phyloP scores from a whole-genome alignment of 1,140 invertebrate genomes.

The Drosophila subobscura region DNA sequence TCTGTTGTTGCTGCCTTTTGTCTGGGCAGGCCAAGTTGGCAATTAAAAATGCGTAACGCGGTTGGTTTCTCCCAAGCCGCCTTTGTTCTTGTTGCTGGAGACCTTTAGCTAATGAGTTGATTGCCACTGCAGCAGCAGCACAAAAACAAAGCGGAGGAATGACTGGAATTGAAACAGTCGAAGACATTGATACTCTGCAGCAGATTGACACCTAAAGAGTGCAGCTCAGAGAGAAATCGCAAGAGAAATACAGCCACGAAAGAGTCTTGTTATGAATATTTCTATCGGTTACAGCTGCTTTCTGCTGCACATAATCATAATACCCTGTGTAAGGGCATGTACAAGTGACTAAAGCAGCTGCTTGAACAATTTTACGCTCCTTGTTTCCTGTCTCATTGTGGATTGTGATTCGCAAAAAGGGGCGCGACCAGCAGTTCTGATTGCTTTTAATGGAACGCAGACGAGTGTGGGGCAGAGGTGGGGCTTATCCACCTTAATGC shows the following conservation, averaged over 20 bases:
- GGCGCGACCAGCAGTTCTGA: constrained; percentile 8
- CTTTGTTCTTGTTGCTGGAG: constrained; percentile 51
- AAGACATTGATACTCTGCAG: no score
- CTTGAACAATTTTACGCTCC: constrained; percentile 28
- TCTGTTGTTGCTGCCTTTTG: constrained; percentile 37
- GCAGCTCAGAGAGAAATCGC: no score
- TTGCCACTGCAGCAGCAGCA: constrained; percentile 35
- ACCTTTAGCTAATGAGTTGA: constrained; percentile 51
- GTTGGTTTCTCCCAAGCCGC: constrained; percentile 37
- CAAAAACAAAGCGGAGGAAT: background rate
- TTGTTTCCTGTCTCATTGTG: constrained; percentile 43
- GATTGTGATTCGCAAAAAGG: constrained; percentile 22
- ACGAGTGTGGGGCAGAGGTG: no score
- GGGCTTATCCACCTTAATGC: background rate
- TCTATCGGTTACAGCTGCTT: no score
- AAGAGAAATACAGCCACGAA: background rate
- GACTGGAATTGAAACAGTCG: no score
- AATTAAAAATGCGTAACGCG: constrained; percentile 81
- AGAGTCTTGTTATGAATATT: no score
- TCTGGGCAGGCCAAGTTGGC: constrained; percentile 51
- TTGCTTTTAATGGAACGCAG: no score
- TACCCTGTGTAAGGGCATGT: no score
- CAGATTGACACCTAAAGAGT: no score
- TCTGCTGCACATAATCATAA: no score
- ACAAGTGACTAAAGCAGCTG: constrained; percentile 27